phyloP scores from a whole-genome alignment of 2,888 invertebrate species.

The Corythucha ciliata region DNA sequence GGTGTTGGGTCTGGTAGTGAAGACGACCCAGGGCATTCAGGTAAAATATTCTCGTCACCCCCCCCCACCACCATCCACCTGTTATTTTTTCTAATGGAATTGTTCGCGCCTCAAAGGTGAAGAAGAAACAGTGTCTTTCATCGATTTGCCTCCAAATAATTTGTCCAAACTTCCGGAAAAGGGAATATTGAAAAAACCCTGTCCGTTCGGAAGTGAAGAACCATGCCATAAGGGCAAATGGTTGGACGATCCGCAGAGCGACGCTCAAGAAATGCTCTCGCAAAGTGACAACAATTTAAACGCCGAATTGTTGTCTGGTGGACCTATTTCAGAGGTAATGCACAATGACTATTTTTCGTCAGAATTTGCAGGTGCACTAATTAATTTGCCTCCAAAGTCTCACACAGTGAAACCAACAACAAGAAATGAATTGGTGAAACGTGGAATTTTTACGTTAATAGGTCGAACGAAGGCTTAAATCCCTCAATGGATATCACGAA shows the following conservation, averaged over 20 bases:
- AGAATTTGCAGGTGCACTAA: no score
- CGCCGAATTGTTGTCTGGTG: slow-evolving; percentile 45
- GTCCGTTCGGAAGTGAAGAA: slow-evolving; percentile 58
- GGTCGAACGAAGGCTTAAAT: slow-evolving; percentile 78
- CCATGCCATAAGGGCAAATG: slow-evolving; percentile 64
- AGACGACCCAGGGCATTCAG: slow-evolving; percentile 67
- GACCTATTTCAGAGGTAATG: slow-evolving; percentile 53
- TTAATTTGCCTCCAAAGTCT: no score
- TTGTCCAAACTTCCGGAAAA: slow-evolving; percentile 74
- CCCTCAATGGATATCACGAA: slow-evolving; percentile 84
- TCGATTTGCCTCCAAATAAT: slow-evolving; percentile 67
- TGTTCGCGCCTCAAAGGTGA: slow-evolving; percentile 41
- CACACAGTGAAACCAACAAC: no score
- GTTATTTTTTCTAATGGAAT: not conserved
- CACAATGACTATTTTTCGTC: not conserved
- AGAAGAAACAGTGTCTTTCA: slow-evolving; percentile 71
- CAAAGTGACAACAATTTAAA: slow-evolving; percentile 61
- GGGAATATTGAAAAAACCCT: slow-evolving; percentile 82
- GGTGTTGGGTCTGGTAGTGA: slow-evolving; percentile 61
- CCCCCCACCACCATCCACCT: not conserved
- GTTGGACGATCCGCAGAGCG: slow-evolving; percentile 52
- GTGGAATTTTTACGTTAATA: slow-evolving; percentile 8
- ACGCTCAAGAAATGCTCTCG: slow-evolving; percentile 57
- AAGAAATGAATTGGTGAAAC: not conserved
- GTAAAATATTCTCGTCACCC: no score